Conservation (phyloP, 2,888 invertebrate genomes). For the Melanostoma mellinum region DNA sequence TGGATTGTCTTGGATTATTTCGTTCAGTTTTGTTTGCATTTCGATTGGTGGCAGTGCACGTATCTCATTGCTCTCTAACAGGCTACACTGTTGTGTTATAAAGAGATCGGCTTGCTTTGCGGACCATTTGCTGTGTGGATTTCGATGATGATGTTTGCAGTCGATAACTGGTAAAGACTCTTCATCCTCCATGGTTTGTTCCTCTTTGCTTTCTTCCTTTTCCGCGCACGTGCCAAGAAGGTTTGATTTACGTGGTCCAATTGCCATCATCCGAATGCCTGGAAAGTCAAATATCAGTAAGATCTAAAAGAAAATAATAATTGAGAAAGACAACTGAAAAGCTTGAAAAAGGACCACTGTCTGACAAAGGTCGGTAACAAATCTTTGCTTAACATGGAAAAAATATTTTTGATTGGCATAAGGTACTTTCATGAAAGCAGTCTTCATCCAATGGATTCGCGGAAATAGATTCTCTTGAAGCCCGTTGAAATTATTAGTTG, state of each 20-base stretch:
- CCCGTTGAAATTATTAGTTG: too few species aligned
- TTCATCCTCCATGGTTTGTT: conserved; percentile 62
- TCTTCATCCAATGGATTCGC: too few species aligned
- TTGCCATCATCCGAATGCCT: conserved; percentile 77
- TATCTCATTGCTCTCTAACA: conserved; percentile 91
- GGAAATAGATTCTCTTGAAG: too few species aligned
- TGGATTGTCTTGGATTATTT: conserved; percentile 81
- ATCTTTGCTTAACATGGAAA: too few species aligned
- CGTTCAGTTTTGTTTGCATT: conserved; percentile 85
- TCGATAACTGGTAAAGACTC: conserved; percentile 74
- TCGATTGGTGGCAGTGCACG: conserved; percentile 90
- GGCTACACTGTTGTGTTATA: conserved; percentile 92
- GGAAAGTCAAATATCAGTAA: not conserved
- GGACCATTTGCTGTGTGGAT: conserved; percentile 88
- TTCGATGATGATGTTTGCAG: conserved; percentile 75
- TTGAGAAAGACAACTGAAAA: too few species aligned
- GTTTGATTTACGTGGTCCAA: conserved; percentile 74
- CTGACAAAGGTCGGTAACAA: not conserved
- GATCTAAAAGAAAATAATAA: too few species aligned
- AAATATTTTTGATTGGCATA: too few species aligned
- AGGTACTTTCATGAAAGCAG: too few species aligned
- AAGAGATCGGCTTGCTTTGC: conserved; percentile 94
- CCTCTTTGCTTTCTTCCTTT: conserved; percentile 55
- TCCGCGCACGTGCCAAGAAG: conserved; percentile 63
- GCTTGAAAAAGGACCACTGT: not conserved